phyloP scores from a whole-genome alignment of 2,113 vertebrate genomes.

The Capricornis sumatraensis region DNA sequence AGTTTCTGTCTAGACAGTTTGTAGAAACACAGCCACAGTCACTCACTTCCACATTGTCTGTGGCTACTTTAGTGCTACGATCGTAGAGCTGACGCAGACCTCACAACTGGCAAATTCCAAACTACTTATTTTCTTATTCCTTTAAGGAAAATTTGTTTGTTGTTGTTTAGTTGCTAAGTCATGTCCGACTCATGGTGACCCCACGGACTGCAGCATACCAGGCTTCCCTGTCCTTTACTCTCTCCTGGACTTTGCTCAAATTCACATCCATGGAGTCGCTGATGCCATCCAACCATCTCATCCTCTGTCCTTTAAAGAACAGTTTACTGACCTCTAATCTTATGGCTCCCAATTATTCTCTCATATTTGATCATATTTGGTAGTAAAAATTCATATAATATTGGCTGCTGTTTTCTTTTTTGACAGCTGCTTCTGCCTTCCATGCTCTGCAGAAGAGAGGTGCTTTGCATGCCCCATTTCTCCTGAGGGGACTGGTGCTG shows the following conservation, averaged over 20 bases:
- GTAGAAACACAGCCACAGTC: neutral
- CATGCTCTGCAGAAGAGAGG: neutral
- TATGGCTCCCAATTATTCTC: neutral
- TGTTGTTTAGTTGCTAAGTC: neutral
- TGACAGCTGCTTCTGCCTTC: neutral
- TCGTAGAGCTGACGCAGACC: neutral
- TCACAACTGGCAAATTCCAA: accelerated
- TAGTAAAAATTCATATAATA: neutral
- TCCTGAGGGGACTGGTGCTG: neutral
- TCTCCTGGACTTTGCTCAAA: neutral
- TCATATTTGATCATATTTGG: neutral
- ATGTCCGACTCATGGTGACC: neutral
- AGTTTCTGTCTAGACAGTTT: neutral
- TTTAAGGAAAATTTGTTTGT: neutral
- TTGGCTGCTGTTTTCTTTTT: neutral
- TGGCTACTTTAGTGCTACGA: accelerated
- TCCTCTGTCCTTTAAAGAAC: neutral
- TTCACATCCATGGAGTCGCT: neutral
- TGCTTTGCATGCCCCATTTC: neutral
- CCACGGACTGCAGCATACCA: neutral
- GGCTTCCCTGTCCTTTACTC: neutral
- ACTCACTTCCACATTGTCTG: accelerated
- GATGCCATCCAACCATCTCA: neutral
- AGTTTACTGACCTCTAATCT: neutral
- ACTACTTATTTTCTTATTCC: neutral